Percentiles rank a stretch among this genome's conserved stretches.
Conservation (phyloP, 2,888 invertebrate genomes). For the Caenorhabditis afra region DNA sequence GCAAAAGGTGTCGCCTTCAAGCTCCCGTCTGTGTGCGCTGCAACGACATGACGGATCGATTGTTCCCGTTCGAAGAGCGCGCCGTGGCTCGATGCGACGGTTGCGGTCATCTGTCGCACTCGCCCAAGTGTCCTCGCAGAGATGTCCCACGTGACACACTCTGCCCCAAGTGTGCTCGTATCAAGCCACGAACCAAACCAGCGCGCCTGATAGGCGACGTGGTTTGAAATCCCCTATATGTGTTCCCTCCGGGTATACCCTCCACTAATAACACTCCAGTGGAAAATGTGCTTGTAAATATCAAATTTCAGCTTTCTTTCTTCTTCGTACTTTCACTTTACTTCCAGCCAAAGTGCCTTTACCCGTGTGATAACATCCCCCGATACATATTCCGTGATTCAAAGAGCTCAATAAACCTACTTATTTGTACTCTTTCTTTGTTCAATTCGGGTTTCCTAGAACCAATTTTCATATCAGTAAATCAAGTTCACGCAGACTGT, state of each 20-base stretch:
- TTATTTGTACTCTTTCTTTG: no score
- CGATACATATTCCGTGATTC: slow-evolving; percentile 17
- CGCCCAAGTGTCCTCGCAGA: slow-evolving; percentile 57
- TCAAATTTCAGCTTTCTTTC: slow-evolving; percentile 10
- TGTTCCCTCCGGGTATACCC: neutral
- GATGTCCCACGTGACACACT: slow-evolving; percentile 52
- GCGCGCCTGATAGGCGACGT: slow-evolving; percentile 23
- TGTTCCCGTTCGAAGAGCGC: slow-evolving; percentile 73
- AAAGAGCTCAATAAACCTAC: neutral
- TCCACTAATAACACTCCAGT: no score
- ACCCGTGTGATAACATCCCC: slow-evolving; percentile 7
- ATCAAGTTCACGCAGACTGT: no score
- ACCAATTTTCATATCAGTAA: no score
- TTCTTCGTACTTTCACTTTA: slow-evolving; percentile 8
- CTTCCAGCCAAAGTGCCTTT: slow-evolving; percentile 18
- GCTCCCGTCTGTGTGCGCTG: slow-evolving; percentile 72
- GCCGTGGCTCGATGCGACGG: slow-evolving; percentile 67
- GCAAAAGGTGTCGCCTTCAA: slow-evolving; percentile 63
- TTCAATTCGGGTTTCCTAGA: no score
- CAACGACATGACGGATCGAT: slow-evolving; percentile 63
- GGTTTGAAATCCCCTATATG: slow-evolving; percentile 4
- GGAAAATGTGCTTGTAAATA: no score
- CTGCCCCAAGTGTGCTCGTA: slow-evolving; percentile 56
- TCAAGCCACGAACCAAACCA: slow-evolving; percentile 9
- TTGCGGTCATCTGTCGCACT: slow-evolving; percentile 71